Evolutionary conservation across 2,113 vertebrate genomes (phyloP).

Genomic region (Entosphenus tridentatus): DNA sequence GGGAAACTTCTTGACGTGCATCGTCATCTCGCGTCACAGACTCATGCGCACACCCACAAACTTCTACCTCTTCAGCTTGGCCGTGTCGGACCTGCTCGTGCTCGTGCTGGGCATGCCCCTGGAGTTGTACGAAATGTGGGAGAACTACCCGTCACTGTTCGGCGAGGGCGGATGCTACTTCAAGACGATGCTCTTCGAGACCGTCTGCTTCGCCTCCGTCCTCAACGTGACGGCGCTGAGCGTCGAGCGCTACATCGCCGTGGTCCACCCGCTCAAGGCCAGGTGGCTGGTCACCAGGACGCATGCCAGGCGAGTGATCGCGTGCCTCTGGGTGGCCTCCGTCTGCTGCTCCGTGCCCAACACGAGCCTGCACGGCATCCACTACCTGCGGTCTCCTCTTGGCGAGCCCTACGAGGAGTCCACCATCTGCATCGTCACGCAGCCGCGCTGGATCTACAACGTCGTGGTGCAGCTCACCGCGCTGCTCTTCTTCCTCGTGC

Average conservation of each 20-base stretch:
- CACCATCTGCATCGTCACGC: constrained; percentile 35
- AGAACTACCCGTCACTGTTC: constrained; percentile 38
- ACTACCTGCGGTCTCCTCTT: constrained; percentile 17
- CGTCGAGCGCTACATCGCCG: constrained; percentile 62
- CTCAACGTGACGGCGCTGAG: constrained; percentile 70
- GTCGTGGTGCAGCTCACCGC: constrained; percentile 56
- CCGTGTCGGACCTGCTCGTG: constrained; percentile 28
- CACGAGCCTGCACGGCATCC: constrained; percentile 58
- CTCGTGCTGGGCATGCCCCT: constrained; percentile 34
- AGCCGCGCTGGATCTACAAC: constrained; percentile 41
- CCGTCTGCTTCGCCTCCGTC: constrained; percentile 68
- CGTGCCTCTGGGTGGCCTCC: constrained; percentile 38
- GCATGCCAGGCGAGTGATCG: constrained; percentile 47
- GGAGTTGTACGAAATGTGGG: constrained; percentile 37
- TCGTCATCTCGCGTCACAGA: constrained; percentile 28
- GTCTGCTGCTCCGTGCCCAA: constrained; percentile 62
- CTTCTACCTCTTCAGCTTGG: constrained; percentile 33
- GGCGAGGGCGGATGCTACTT: constrained; percentile 31
- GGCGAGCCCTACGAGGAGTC: constrained; percentile 28
- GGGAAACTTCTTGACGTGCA: constrained; percentile 34
- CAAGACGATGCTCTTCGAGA: constrained; percentile 55
- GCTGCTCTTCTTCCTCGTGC: constrained; percentile 58
- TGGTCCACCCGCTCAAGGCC: constrained; percentile 63
- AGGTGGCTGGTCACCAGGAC: constrained; percentile 50
- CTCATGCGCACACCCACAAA: constrained; percentile 38